Percentiles rank a stretch among this genome's conserved stretches.
Conservation (phyloP, 2,888 invertebrate species). For the Rhopalosiphum nymphaeae region DNA sequence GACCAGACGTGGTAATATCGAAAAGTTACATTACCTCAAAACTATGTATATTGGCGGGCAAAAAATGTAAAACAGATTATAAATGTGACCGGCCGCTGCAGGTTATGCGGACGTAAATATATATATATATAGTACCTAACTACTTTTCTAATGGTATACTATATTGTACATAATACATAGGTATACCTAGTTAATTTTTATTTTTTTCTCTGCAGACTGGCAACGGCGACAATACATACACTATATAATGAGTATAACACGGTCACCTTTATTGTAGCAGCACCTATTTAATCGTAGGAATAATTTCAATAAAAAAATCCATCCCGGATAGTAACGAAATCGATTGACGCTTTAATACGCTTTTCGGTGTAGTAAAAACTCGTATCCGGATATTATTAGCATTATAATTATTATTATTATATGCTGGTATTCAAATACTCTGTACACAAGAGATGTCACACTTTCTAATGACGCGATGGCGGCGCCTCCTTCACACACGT, state of each 20-base stretch:
- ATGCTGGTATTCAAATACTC: conserved; percentile 9
- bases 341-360: neutral
- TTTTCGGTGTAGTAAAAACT: conserved; percentile 15
- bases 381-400: conserved; percentile 44
- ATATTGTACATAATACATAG: neutral
- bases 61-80: neutral
- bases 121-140: neutral
- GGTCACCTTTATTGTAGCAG: neutral
- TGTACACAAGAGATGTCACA: conserved; percentile 47
- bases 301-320: neutral
- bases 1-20: neutral
- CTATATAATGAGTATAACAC: neutral
- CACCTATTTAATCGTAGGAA: neutral
- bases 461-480: conserved; percentile 47
- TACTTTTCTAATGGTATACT: neutral
- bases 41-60: neutral
- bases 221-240: neutral
- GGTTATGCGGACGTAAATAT: neutral
- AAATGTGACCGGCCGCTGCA: neutral
- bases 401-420: neutral
- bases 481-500: conserved; percentile 31
- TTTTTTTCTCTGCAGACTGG: neutral
- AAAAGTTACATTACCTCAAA: neutral
- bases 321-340: neutral
- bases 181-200: neutral